Percentiles rank a stretch among this genome's conserved stretches.
Evolutionary conservation across 2,888 invertebrate genomes (phyloP).

Genomic region (Chrysolina americana): DNA sequence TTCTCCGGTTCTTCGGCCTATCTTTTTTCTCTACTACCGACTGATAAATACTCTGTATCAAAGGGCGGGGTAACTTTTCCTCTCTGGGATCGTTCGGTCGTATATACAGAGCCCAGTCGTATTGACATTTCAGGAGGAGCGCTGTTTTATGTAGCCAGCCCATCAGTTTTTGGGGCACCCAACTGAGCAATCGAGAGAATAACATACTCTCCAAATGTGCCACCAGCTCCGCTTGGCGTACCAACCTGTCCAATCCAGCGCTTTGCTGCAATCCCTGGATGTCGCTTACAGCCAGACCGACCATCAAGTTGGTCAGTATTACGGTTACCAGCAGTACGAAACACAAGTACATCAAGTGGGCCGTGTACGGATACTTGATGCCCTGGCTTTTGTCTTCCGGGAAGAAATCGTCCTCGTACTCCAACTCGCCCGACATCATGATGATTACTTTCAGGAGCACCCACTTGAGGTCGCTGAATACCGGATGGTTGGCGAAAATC

Average conservation of each 20-base stretch:
- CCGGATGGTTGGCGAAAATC: slow-evolving; percentile 82
- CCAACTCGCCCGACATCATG: slow-evolving; percentile 92
- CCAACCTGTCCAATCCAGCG: slow-evolving; percentile 84
- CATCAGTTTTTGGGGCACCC: slow-evolving; percentile 75
- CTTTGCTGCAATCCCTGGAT: slow-evolving; percentile 86
- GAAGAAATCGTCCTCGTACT: slow-evolving; percentile 88
- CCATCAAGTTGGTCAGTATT: slow-evolving; percentile 86
- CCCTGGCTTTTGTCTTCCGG: slow-evolving; percentile 68
- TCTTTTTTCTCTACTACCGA: slow-evolving; percentile 80
- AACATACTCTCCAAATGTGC: slow-evolving; percentile 87
- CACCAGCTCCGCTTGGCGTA: slow-evolving; percentile 86
- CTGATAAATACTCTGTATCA: slow-evolving; percentile 82
- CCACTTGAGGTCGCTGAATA: slow-evolving; percentile 77
- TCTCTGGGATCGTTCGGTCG: slow-evolving; percentile 89
- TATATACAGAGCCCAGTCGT: slow-evolving; percentile 81
- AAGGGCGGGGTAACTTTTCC: slow-evolving; percentile 82
- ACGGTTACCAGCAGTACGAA: slow-evolving; percentile 87
- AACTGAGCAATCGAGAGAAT: slow-evolving; percentile 82
- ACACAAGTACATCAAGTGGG: slow-evolving; percentile 82
- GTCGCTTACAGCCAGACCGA: slow-evolving; percentile 89
- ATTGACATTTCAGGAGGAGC: slow-evolving; percentile 81
- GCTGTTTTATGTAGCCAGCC: slow-evolving; percentile 81
- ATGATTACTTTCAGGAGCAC: slow-evolving; percentile 84
- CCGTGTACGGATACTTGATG: slow-evolving; percentile 75
- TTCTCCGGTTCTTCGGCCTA: slow-evolving; percentile 72